Evolutionary conservation across 2,888 invertebrate genomes (phyloP).

Genomic region (Himalopsyche anomala): DNA sequence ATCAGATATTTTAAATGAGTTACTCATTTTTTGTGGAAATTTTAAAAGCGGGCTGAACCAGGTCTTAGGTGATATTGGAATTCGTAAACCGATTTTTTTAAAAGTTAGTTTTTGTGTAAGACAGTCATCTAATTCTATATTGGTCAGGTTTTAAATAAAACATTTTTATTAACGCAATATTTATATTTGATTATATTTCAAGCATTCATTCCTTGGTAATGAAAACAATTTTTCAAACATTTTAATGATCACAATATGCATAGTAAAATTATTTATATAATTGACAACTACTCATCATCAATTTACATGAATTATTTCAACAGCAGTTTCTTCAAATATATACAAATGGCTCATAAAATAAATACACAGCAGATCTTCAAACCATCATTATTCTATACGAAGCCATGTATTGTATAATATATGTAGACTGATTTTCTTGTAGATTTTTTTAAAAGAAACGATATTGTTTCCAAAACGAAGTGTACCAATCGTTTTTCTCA

Average conservation of each 20-base stretch:
- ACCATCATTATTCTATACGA: not conserved
- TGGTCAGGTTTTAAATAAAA: not conserved
- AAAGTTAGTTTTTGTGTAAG: no score
- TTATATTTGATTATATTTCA: constrained; percentile 43
- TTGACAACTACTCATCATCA: constrained; percentile 34
- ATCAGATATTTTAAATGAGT: no score
- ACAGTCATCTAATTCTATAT: no score
- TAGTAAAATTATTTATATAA: constrained; percentile 40
- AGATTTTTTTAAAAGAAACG: no score
- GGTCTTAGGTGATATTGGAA: no score
- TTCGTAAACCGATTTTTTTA: no score
- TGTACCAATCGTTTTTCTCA: no score
- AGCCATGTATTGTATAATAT: no score
- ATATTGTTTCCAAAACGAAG: no score
- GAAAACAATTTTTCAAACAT: constrained; percentile 29
- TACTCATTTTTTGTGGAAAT: no score
- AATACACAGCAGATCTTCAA: constrained; percentile 14
- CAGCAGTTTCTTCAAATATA: not conserved
- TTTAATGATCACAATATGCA: constrained; percentile 42
- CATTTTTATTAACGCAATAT: constrained; percentile 12
- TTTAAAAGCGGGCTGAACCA: no score
- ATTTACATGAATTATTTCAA: not conserved
- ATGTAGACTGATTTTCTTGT: no score
- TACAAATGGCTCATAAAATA: not conserved
- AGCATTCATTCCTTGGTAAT: constrained; percentile 41